Conservation (phyloP, 2,888 invertebrate species). For the Xylota sylvarum region DNA sequence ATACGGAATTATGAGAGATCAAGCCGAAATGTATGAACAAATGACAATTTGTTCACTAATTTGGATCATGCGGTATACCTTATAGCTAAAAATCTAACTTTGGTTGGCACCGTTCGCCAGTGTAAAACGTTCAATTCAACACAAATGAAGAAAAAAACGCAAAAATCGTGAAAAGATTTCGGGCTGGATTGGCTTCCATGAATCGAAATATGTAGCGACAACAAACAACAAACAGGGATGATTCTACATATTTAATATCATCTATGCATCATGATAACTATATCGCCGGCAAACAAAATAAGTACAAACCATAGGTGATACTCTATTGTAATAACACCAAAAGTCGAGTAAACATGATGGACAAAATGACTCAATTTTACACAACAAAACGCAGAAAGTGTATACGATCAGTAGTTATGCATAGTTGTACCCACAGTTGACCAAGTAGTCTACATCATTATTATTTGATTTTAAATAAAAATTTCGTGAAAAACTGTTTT, state of each 20-base stretch:
- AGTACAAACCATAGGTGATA: not conserved
- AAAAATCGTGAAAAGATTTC: not conserved
- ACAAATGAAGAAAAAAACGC: not conserved
- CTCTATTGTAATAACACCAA: not conserved
- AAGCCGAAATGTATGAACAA: no score
- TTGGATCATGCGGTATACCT: no score
- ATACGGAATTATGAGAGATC: no score
- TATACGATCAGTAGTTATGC: no score
- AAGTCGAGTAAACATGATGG: constrained; percentile 8
- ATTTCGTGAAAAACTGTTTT: no score
- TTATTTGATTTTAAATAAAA: no score
- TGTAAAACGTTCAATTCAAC: no score
- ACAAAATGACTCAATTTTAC: constrained; percentile 13
- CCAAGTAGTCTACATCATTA: no score
- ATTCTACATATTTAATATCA: not conserved
- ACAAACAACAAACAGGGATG: constrained; percentile 4
- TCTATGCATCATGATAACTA: constrained; percentile 2
- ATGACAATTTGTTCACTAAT: no score
- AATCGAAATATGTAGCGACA: constrained; percentile 3
- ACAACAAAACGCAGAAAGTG: constrained; percentile 11
- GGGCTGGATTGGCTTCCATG: constrained; percentile 2
- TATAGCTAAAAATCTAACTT: no score
- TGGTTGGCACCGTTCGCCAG: no score
- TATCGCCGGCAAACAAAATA: not conserved
- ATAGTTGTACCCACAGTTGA: no score